Conservation (phyloP, 2,888 invertebrate species). For the Sinopyrophorus schimmeli region DNA sequence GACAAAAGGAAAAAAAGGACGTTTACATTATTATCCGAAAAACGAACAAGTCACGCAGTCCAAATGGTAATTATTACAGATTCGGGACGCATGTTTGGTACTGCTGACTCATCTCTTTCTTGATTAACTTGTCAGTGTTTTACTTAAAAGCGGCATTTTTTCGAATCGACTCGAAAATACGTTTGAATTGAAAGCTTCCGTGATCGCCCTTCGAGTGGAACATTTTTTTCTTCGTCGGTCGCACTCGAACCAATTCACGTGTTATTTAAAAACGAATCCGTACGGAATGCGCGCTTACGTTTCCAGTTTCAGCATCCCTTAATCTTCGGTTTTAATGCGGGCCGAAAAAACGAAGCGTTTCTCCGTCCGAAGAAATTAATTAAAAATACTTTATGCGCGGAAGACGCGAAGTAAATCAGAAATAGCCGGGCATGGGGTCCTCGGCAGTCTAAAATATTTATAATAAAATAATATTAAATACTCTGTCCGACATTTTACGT, state of each 20-base stretch:
- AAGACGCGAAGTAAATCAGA: constrained; percentile 31
- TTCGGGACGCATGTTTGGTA: constrained; percentile 53
- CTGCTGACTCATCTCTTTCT: constrained; percentile 49
- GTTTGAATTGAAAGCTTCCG: constrained; percentile 11
- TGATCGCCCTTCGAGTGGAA: constrained; percentile 4
- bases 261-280: too few relatives aligned
- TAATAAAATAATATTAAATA: constrained; percentile 40
- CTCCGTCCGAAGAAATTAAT: constrained; percentile 23
- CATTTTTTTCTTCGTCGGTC: too few relatives aligned
- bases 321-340: neutral
- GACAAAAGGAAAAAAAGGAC: too few relatives aligned
- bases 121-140: constrained; percentile 57
- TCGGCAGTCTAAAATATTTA: constrained; percentile 39
- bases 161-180: constrained; percentile 21
- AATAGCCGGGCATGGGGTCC: constrained; percentile 33
- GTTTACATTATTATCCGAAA: constrained; percentile 26
- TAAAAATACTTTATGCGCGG: constrained; percentile 22
- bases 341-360: constrained; percentile 1
- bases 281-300: too few relatives aligned
- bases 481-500: constrained; percentile 42
- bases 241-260: too few relatives aligned
- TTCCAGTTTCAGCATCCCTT: too few relatives aligned
- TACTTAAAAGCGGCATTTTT: constrained; percentile 51
- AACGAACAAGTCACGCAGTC: constrained; percentile 44
- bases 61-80: constrained; percentile 50